Percentiles rank a stretch among this genome's conserved stretches.
phyloP scores from a whole-genome alignment of 1,140 invertebrate genomes.

The Coelopa frigida region DNA sequence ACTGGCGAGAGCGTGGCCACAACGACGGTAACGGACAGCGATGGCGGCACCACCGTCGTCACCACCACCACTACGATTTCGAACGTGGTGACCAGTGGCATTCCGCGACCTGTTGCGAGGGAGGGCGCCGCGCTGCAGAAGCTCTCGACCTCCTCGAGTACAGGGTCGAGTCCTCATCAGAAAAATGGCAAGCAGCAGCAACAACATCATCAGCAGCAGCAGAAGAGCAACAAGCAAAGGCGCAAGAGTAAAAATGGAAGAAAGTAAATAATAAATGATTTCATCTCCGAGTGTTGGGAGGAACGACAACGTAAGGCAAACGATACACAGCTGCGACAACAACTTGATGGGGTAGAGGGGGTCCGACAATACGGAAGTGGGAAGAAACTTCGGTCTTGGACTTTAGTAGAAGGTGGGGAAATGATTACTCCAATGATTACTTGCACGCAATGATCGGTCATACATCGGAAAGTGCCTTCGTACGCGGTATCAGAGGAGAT shows the following conservation, averaged over 20 bases:
- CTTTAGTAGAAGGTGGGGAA: too few relatives aligned
- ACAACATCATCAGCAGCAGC: constrained; percentile 15
- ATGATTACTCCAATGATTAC: too few relatives aligned
- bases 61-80: constrained; percentile 38
- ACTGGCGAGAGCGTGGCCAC: constrained; percentile 38
- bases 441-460: too few relatives aligned
- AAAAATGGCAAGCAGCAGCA: constrained; percentile 22
- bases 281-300: too few relatives aligned
- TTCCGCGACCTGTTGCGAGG: constrained; percentile 19
- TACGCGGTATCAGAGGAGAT: too few relatives aligned
- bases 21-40: constrained; percentile 33
- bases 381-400: too few relatives aligned
- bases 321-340: too few relatives aligned
- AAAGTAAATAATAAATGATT: constrained; percentile 13
- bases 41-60: constrained; percentile 27
- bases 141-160: constrained; percentile 7
- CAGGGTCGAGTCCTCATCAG: background rate
- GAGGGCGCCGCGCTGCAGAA: background rate
- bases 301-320: too few relatives aligned
- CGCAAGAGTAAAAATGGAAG: constrained; percentile 9
- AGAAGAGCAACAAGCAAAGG: constrained; percentile 13
- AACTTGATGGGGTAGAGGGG: too few relatives aligned
- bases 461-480: too few relatives aligned
- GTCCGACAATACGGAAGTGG: too few relatives aligned
- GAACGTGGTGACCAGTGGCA: constrained; percentile 38